Percentiles rank a stretch among this genome's conserved stretches.
Conservation (phyloP, 37 sponge, comb jelly and placozoan genomes). For the Lycopodina hypogea region DNA sequence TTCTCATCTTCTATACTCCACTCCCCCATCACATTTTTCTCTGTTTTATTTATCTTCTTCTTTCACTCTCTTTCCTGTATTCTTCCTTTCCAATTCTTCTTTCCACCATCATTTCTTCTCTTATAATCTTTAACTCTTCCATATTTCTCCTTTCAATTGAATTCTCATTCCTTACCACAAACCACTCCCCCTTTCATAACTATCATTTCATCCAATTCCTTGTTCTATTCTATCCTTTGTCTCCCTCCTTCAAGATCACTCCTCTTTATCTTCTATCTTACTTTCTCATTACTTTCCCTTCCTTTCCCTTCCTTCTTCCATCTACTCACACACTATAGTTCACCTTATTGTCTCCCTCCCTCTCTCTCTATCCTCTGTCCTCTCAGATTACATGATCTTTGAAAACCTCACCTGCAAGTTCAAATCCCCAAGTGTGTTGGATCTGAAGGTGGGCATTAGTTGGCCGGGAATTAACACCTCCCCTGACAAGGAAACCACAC, state of each 20-base stretch:
- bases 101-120: too few relatives aligned
- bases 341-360: background rate
- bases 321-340: background rate
- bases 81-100: too few relatives aligned
- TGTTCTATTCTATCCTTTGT: background rate
- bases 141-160: too few relatives aligned
- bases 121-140: too few relatives aligned
- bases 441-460: slow-evolving; percentile 72
- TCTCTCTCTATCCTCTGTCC: background rate
- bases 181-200: too few relatives aligned
- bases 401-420: slow-evolving; percentile 61
- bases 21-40: too few relatives aligned
- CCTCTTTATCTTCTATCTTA: background rate
- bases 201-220: background rate
- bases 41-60: too few relatives aligned
- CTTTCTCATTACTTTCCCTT: background rate
- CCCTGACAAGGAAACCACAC: slow-evolving; percentile 39
- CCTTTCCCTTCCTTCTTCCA: background rate
- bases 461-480: slow-evolving; percentile 40
- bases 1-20: too few relatives aligned
- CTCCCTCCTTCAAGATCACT: background rate
- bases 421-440: slow-evolving; percentile 51
- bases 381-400: slow-evolving; percentile 65
- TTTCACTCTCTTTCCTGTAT: too few relatives aligned
- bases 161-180: too few relatives aligned